A percentile compares a stretch with the other conserved stretches of the same genome.
Evolutionary conservation across 2,113 vertebrate species (phyloP).

Genomic region (Crotophaga sulcirostris): DNA sequence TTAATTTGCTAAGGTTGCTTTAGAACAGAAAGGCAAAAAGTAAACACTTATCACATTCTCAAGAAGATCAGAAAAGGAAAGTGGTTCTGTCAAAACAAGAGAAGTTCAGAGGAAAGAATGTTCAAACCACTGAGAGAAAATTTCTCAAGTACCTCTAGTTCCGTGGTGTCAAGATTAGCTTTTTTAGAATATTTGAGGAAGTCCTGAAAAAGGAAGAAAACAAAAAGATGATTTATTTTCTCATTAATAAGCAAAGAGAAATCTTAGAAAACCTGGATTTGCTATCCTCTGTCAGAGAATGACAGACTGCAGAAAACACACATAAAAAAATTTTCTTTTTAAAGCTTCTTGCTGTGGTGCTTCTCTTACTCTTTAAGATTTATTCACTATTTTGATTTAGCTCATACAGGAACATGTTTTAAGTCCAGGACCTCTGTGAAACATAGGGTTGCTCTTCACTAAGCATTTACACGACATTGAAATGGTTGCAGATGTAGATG

Average conservation of each 20-base stretch:
- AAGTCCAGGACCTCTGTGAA: background rate
- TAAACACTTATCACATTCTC: background rate
- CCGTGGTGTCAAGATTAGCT: constrained; percentile 87
- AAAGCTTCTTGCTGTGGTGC: background rate
- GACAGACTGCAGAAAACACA: background rate
- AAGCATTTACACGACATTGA: background rate
- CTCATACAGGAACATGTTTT: background rate
- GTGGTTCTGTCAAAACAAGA: background rate
- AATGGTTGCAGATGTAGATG: background rate
- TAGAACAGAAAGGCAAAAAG: background rate
- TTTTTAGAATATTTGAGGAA: constrained; percentile 97
- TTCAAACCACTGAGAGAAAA: background rate
- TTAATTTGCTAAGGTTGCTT: background rate
- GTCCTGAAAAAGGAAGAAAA: constrained; percentile 76
- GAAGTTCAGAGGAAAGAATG: background rate
- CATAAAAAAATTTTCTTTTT: background rate
- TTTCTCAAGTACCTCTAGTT: constrained; percentile 86
- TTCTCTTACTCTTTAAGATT: background rate
- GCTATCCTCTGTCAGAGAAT: background rate
- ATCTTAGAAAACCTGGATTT: background rate
- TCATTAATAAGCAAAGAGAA: background rate
- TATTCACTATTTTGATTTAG: background rate
- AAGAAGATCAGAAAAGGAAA: background rate
- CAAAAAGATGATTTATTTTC: background rate
- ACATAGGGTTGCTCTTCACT: background rate